A percentile compares a stretch with the other conserved stretches of the same genome.
Conservation (phyloP, 2,113 vertebrate species). For the Pipra filicauda region DNA sequence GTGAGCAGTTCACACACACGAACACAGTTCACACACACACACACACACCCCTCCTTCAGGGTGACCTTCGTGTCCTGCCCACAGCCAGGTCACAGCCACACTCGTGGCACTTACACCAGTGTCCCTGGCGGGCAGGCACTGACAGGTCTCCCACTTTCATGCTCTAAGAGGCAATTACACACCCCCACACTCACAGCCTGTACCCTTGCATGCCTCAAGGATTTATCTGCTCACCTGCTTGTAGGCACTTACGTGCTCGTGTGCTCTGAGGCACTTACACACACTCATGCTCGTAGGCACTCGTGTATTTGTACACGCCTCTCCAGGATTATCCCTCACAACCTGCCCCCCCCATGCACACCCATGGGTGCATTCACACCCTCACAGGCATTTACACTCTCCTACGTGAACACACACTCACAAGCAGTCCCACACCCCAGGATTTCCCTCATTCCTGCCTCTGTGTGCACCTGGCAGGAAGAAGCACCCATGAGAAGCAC, state of each 20-base stretch:
- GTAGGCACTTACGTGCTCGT: background rate
- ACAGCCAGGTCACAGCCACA: background rate
- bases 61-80: background rate
- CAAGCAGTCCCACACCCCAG: background rate
- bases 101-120: background rate
- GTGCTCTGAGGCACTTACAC: background rate
- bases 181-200: background rate
- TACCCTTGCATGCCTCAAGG: background rate
- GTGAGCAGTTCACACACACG: background rate
- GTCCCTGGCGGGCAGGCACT: background rate
- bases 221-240: background rate
- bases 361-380: fast-evolving
- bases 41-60: background rate
- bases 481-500: background rate
- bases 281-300: background rate
- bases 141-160: background rate
- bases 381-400: background rate
- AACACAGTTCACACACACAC: background rate
- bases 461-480: background rate
- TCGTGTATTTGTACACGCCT: background rate
- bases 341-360: too few species aligned
- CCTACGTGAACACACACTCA: fast-evolving
- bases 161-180: background rate
- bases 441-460: background rate
- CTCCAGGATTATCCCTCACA: background rate